Base-by-base conservation (phyloP, 2,113 vertebrate species). In the Melanostigma gelatinosum region DNA sequence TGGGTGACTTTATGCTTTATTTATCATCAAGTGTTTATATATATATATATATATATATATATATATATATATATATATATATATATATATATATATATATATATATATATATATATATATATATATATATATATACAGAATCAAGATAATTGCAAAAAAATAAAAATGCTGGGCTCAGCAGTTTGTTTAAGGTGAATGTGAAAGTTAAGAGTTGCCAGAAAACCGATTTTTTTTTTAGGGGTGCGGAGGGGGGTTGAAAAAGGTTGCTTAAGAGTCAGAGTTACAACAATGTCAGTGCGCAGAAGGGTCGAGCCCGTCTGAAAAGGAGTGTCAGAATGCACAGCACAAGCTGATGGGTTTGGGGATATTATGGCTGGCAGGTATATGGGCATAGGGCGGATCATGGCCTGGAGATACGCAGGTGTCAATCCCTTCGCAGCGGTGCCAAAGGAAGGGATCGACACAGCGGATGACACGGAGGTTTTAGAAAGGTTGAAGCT, bases 371-470 rank as follows among this genome's bases (percentile, higher is more conserved):
- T 72, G n/a, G 29, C 68, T 15, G 46, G 65, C 18, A 54, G 72
- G 46, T 72, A 13, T 61, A 61, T 27, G 68, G 69, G 44, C 36
- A 71, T 4, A 32, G 68, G n/a, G 65, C 50, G 72, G 68, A 85
- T 69, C 69, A 61, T 32, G 61, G 77, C 64, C 76, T 71, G 6
- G 27, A 71, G 77, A 79, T 74, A 62, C 27, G 38, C 29, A 74
- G 57, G 71, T 69, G 61, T 73, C 75, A 65, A 34, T 69, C 62
- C 71, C 42, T 69, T n/a, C 13, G 1, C 32, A 9, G 24, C 29
- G 36, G 40, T 72, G 48, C 38, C 48, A 79, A 50, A 79, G 64
- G 48, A 75, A 2, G 42, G 36, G 65, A 54, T 54, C 40, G 77
- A 54, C 4, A 27, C 16, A 71, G 54, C n/a, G 29, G n/a, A 72